Conservation (phyloP, 2,797 vertebrate species). For the Pangasius djambal region DNA sequence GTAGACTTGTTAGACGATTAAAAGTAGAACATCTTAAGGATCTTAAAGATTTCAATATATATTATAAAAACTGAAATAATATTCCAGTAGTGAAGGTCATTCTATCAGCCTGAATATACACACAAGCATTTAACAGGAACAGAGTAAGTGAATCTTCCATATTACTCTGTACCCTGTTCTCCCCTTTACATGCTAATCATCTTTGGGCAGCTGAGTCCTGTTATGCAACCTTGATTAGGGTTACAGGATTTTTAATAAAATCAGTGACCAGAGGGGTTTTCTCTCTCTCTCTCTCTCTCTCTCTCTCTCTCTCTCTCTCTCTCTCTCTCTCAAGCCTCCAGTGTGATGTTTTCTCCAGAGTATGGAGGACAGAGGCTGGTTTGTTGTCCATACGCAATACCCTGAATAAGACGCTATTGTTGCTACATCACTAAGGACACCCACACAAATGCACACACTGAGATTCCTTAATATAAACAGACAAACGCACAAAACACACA, state of each 20-base stretch:
- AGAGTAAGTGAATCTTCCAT: not conserved
- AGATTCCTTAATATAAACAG: conserved; percentile 42
- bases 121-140: not conserved
- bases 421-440: conserved; percentile 47
- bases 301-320: conserved; percentile 47
- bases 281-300: conserved; percentile 61
- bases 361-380: conserved; percentile 41
- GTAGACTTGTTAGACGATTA: not conserved
- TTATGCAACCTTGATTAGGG: conserved; percentile 77
- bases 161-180: conserved; percentile 53
- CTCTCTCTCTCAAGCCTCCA: conserved; percentile 14
- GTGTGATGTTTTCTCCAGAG: conserved; percentile 18
- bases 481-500: conserved; percentile 42
- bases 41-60: not conserved
- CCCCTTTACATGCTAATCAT: conserved; percentile 72
- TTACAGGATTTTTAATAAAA: conserved; percentile 78
- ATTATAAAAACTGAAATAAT: not conserved
- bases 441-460: conserved; percentile 45
- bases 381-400: conserved; percentile 47
- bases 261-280: conserved; percentile 70
- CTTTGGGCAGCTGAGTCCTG: conserved; percentile 73
- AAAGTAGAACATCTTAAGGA: not conserved
- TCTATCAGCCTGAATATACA: not conserved
- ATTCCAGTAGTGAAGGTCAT: not conserved
- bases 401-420: conserved; percentile 46